phyloP scores from a whole-genome alignment of 2,113 vertebrate species.

The Sphaerodactylus townsendi region DNA sequence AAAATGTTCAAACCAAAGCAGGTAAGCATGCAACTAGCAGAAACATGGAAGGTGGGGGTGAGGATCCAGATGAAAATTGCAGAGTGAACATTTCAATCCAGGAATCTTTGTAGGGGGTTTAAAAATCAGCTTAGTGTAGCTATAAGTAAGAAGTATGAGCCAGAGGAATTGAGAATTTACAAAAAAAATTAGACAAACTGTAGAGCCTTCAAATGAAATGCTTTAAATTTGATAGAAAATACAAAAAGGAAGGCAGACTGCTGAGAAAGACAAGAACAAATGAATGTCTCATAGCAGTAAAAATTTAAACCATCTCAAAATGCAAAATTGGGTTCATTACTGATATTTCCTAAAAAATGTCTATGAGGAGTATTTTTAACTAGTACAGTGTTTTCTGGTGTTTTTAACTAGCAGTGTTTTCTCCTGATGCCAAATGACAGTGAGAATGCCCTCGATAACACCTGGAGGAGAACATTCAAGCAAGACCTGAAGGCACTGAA shows the following conservation, averaged over 20 bases:
- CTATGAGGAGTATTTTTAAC: background rate
- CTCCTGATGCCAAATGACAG: too few species aligned
- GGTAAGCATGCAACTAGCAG: constrained; percentile 52
- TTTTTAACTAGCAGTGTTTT: too few species aligned
- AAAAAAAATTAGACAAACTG: constrained; percentile 69
- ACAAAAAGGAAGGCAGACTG: constrained; percentile 53
- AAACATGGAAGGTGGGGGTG: too few species aligned
- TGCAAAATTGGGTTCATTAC: background rate
- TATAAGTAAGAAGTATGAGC: constrained; percentile 53
- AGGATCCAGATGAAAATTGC: constrained; percentile 63
- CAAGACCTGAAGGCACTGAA: too few species aligned
- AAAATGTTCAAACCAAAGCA: constrained; percentile 53
- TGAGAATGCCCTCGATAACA: too few species aligned
- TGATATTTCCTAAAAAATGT: background rate
- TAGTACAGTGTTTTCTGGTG: too few species aligned
- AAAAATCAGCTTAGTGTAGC: constrained; percentile 46
- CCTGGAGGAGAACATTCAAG: too few species aligned
- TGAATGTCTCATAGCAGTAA: constrained; percentile 29
- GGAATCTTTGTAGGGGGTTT: constrained; percentile 35
- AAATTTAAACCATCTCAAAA: constrained; percentile 1
- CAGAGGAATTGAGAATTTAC: constrained; percentile 73
- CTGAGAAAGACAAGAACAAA: constrained; percentile 41
- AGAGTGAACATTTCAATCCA: constrained; percentile 64
- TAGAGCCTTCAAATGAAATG: constrained; percentile 52
- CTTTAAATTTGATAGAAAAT: constrained; percentile 51